Evolutionary conservation across 1,140 invertebrate genomes (phyloP).

Genomic region (Zaprionus lachaisei): DNA sequence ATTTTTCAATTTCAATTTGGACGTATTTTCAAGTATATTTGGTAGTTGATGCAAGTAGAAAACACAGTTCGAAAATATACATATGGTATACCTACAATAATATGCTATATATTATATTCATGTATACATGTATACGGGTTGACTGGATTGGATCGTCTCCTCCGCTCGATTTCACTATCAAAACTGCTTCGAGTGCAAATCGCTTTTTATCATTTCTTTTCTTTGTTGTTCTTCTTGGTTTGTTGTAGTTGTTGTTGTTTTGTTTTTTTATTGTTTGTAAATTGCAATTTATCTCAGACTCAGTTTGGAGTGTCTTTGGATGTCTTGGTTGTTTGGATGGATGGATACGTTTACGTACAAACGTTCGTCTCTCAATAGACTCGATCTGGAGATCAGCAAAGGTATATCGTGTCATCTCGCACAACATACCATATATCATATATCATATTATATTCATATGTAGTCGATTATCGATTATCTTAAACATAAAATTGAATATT

Average conservation of each 20-base stretch:
- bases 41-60: slow-evolving; percentile 75
- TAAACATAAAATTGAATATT: slow-evolving; percentile 77
- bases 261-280: slow-evolving; percentile 64
- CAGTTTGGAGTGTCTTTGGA: slow-evolving; percentile 80
- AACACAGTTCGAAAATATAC: slow-evolving; percentile 82
- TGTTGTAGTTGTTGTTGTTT: slow-evolving; percentile 30
- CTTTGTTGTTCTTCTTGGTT: slow-evolving; percentile 19
- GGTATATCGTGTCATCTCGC: slow-evolving; percentile 1
- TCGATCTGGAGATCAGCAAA: slow-evolving; percentile 4
- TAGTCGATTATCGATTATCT: slow-evolving; percentile 68
- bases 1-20: slow-evolving; percentile 71
- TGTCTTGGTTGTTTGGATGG: slow-evolving; percentile 75
- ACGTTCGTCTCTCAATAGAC: slow-evolving; percentile 42
- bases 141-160: slow-evolving; percentile 52
- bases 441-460: slow-evolving; percentile 21
- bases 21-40: slow-evolving; percentile 81
- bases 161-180: slow-evolving; percentile 37
- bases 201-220: slow-evolving; percentile 45
- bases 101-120: slow-evolving; percentile 56
- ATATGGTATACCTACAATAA: slow-evolving; percentile 70
- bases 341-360: slow-evolving; percentile 81
- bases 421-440: slow-evolving; percentile 24
- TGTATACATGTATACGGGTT: slow-evolving; percentile 61
- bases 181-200: slow-evolving; percentile 62
- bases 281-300: slow-evolving; percentile 82